phyloP scores from a whole-genome alignment of 2,888 invertebrate species.

The Polyploca ridens region DNA sequence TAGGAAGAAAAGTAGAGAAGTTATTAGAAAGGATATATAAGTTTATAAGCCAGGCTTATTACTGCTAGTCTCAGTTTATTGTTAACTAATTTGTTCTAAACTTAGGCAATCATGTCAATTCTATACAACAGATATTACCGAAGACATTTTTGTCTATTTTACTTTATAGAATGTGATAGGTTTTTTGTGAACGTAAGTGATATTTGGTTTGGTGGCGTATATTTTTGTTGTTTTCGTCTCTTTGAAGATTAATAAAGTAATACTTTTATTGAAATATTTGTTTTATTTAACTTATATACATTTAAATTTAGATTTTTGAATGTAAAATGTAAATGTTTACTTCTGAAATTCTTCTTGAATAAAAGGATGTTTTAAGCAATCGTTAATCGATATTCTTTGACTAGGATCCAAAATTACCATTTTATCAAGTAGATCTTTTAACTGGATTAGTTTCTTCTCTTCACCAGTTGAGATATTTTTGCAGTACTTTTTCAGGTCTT shows the following conservation, averaged over 20 bases:
- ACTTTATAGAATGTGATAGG: slow-evolving; percentile 75
- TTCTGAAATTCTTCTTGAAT: slow-evolving; percentile 77
- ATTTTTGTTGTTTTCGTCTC: slow-evolving; percentile 76
- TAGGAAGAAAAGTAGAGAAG: background rate
- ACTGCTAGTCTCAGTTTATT: slow-evolving; percentile 22
- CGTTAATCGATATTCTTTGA: slow-evolving; percentile 94
- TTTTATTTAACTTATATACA: slow-evolving; percentile 46
- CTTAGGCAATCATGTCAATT: slow-evolving; percentile 39
- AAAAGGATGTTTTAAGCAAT: slow-evolving; percentile 96
- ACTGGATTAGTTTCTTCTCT: slow-evolving; percentile 93
- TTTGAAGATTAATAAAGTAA: slow-evolving; percentile 58
- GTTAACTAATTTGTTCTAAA: slow-evolving; percentile 18
- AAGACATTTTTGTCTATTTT: slow-evolving; percentile 57
- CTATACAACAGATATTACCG: slow-evolving; percentile 28
- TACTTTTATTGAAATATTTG: slow-evolving; percentile 58
- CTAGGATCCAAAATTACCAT: slow-evolving; percentile 95
- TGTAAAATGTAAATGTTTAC: background rate
- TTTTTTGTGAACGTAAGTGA: slow-evolving; percentile 66
- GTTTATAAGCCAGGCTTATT: slow-evolving; percentile 24
- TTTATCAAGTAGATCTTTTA: slow-evolving; percentile 96
- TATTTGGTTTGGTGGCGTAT: slow-evolving; percentile 76
- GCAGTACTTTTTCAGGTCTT: slow-evolving; percentile 92
- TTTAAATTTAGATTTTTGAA: slow-evolving; percentile 27
- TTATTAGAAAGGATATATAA: background rate
- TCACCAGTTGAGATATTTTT: slow-evolving; percentile 93